phyloP scores from a whole-genome alignment of 1,140 invertebrate genomes.

The Helicorthomorpha holstii region DNA sequence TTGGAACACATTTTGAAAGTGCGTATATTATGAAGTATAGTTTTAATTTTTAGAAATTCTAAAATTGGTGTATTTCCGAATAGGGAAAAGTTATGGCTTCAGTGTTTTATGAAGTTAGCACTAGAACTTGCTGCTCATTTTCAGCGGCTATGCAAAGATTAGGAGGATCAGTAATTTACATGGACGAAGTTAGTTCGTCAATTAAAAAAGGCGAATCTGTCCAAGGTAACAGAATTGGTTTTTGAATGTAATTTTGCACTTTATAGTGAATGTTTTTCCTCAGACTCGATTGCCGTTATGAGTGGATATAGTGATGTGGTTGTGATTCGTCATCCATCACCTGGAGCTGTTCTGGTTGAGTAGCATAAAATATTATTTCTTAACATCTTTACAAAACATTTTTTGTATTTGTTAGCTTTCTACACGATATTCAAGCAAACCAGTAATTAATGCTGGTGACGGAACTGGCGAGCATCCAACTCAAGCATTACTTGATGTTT shows the following conservation, averaged over 20 bases:
- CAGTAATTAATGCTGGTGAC: conserved; percentile 94
- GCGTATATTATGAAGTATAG: conserved; percentile 11
- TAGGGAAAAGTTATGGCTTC: conserved; percentile 86
- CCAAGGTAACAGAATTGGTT: conserved; percentile 57
- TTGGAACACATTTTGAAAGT: conserved; percentile 71
- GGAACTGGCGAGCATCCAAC: conserved; percentile 97
- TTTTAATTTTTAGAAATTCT: too few relatives aligned
- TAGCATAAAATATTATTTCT: neutral
- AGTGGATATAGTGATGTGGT: conserved; percentile 78
- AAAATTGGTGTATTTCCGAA: conserved; percentile 11
- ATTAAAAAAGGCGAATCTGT: conserved; percentile 92
- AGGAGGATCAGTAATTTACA: conserved; percentile 75
- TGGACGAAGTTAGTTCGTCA: conserved; percentile 78
- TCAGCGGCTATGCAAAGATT: conserved; percentile 87
- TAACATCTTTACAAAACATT: neutral
- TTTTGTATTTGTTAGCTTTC: conserved; percentile 40
- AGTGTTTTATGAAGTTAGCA: conserved; percentile 95
- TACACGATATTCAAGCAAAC: conserved; percentile 59
- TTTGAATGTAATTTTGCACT: too few relatives aligned
- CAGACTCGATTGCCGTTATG: conserved; percentile 67
- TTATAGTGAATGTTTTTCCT: too few relatives aligned
- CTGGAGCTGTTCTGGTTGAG: conserved; percentile 52
- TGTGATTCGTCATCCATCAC: conserved; percentile 81
- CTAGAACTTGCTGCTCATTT: conserved; percentile 90
- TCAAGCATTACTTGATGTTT: conserved; percentile 91